Percentiles rank a stretch among this genome's conserved stretches.
Evolutionary conservation across 2,888 invertebrate genomes (phyloP).

Genomic region (Hedychridium roseum): DNA sequence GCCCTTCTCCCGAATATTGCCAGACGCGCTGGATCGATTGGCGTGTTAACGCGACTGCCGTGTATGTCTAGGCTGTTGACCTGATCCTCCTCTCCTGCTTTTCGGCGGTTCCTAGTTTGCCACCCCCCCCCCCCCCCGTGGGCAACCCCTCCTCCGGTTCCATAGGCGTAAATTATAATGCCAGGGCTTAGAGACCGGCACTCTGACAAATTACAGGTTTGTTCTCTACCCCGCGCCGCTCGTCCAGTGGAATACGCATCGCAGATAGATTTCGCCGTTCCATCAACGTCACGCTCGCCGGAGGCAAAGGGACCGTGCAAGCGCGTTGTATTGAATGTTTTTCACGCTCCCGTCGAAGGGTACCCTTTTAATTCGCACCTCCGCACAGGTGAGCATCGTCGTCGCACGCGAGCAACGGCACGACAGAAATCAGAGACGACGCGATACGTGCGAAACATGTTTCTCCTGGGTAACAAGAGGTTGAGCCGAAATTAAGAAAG

Average conservation of each 20-base stretch:
- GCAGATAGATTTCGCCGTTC: conserved; percentile 43
- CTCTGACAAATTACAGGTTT: conserved; percentile 46
- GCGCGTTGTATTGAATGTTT: conserved; percentile 42
- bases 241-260: conserved; percentile 20
- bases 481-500: too few species aligned
- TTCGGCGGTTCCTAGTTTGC: conserved; percentile 26
- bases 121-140: conserved; percentile 1
- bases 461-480: too few species aligned
- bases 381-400: too few species aligned
- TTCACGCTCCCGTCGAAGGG: too few species aligned
- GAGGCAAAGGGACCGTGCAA: conserved; percentile 22
- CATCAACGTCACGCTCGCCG: conserved; percentile 38
- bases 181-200: conserved; percentile 36
- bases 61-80: conserved; percentile 42
- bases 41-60: conserved; percentile 24
- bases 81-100: conserved; percentile 18
- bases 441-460: too few species aligned
- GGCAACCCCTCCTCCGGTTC: too few species aligned
- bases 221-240: conserved; percentile 19
- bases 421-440: too few species aligned
- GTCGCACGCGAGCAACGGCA: too few species aligned
- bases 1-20: conserved; percentile 28
- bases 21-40: conserved; percentile 38
- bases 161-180: conserved; percentile 47
- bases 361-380: too few species aligned